These are phyloP conservation scores for Parascotia fuliginaria DNA, from an alignment of 2,888 invertebrate species.

Conservation along the genomic window DNA sequence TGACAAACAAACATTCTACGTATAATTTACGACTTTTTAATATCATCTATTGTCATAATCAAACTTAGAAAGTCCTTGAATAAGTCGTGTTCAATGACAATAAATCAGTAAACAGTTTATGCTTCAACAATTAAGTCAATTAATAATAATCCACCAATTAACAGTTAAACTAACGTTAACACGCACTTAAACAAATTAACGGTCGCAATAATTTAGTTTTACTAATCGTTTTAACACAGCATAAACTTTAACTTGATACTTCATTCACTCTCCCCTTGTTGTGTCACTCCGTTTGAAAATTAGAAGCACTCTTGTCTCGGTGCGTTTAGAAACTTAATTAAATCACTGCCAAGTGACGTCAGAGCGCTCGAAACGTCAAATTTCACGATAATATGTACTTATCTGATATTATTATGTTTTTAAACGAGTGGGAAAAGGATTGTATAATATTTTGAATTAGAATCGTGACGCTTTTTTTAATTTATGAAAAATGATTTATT, in stretches of 20 bases:
- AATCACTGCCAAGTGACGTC: slow-evolving; percentile 65
- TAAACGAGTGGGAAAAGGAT: slow-evolving; percentile 15
- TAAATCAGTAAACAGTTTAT: not conserved
- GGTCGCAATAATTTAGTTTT: slow-evolving; percentile 2
- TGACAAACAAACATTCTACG: too few species aligned
- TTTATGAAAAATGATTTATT: too few species aligned
- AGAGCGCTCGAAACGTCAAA: slow-evolving; percentile 57
- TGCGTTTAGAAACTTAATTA: slow-evolving; percentile 74
- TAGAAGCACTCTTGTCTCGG: slow-evolving; percentile 34
- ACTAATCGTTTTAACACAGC: slow-evolving; percentile 10
- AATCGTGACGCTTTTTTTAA: too few species aligned
- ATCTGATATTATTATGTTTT: slow-evolving; percentile 17
- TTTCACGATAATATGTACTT: slow-evolving; percentile 65
- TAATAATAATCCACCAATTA: not conserved
- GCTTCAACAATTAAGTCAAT: not conserved
- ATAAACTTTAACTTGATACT: slow-evolving; percentile 25
- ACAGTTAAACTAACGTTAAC: slow-evolving; percentile 7
- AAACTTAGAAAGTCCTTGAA: too few species aligned
- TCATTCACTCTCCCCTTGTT: slow-evolving; percentile 23
- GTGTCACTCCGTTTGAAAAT: slow-evolving; percentile 39
- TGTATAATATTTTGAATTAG: slow-evolving; percentile 3
- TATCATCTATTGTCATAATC: too few species aligned
- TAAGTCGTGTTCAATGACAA: not conserved
- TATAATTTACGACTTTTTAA: too few species aligned
- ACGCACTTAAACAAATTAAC: slow-evolving; percentile 20